Conservation (phyloP, 2,797 vertebrate species). For the Chrosomus eos region DNA sequence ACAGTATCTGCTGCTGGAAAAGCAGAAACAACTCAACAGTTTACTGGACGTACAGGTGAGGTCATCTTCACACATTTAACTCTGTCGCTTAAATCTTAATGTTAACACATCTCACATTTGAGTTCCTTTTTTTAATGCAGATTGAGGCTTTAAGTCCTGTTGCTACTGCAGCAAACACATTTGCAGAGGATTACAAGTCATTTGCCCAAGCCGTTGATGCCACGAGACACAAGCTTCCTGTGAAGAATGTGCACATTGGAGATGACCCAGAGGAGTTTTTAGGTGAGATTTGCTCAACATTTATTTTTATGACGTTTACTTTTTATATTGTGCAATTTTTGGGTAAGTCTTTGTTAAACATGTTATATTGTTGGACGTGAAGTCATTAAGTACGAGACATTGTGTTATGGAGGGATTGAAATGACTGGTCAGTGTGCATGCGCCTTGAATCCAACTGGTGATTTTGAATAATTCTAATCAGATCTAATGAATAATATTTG, state of each 20-base stretch:
- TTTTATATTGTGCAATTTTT: background rate
- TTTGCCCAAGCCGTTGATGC: slow-evolving; percentile 85
- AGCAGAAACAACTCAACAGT: slow-evolving; percentile 68
- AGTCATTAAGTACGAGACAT: background rate
- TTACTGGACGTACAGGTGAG: slow-evolving; percentile 78
- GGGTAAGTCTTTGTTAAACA: background rate
- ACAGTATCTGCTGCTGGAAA: slow-evolving; percentile 72
- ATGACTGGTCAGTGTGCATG: background rate
- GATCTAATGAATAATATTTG: background rate
- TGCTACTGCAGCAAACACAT: slow-evolving; percentile 66
- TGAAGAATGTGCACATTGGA: slow-evolving; percentile 81
- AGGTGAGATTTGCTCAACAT: slow-evolving; percentile 69
- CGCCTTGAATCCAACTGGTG: background rate
- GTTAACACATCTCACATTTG: background rate
- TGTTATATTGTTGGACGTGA: background rate
- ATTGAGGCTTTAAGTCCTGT: slow-evolving; percentile 77
- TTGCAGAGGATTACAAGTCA: slow-evolving; percentile 80
- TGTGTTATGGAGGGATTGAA: background rate
- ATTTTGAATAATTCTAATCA: background rate
- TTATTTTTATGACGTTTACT: background rate
- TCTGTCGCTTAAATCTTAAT: background rate
- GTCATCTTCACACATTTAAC: slow-evolving; percentile 64
- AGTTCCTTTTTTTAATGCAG: slow-evolving; percentile 67
- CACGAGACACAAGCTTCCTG: slow-evolving; percentile 82
- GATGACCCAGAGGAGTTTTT: slow-evolving; percentile 77